phyloP scores from a whole-genome alignment of 2,888 invertebrate species.

The Leucania comma region DNA sequence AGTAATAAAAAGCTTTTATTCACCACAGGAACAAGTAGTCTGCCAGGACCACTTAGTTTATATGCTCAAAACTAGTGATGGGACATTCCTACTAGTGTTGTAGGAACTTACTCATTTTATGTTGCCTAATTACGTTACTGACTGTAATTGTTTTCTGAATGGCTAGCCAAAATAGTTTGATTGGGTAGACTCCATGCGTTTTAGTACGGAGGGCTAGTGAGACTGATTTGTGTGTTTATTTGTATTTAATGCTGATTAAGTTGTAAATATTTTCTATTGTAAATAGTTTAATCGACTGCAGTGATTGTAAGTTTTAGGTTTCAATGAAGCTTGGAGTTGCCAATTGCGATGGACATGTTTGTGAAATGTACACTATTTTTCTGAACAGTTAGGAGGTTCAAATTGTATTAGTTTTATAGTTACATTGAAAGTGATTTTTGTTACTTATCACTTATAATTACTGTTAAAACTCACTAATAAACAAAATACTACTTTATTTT shows the following conservation, averaged over 20 bases:
- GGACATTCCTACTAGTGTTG: constrained; percentile 74
- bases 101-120: constrained; percentile 72
- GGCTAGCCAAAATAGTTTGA: constrained; percentile 70
- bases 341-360: constrained; percentile 68
- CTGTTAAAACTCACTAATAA: constrained; percentile 85
- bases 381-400: constrained; percentile 32
- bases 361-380: constrained; percentile 60
- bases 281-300: constrained; percentile 75
- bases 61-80: constrained; percentile 81
- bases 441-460: constrained; percentile 86
- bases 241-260: constrained; percentile 77
- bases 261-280: constrained; percentile 86
- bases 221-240: constrained; percentile 65
- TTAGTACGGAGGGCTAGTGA: constrained; percentile 78
- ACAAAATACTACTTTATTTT: constrained; percentile 67
- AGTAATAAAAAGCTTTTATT: not conserved
- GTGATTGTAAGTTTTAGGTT: constrained; percentile 87
- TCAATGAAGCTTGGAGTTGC: constrained; percentile 70
- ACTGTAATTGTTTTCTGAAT: constrained; percentile 66
- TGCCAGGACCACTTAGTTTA: constrained; percentile 65
- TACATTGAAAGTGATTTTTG: constrained; percentile 62
- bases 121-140: constrained; percentile 71
- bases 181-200: constrained; percentile 81
- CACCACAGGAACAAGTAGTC: constrained; percentile 28
- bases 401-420: constrained; percentile 63